Conservation (phyloP, 1,140 invertebrate species). For the Aphidius ervi region DNA sequence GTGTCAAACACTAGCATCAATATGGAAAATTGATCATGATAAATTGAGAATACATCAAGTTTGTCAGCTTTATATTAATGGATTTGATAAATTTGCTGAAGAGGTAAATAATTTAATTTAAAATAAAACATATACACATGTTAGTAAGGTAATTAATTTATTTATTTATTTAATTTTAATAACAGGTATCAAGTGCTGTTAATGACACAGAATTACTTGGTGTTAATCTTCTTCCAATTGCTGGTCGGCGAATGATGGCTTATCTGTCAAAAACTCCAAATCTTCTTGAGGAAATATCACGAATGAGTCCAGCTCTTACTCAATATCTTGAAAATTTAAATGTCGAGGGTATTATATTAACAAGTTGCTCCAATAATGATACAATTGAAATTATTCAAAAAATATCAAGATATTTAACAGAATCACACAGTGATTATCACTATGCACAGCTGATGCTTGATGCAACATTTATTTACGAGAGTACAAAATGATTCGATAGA, state of each 20-base stretch:
- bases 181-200: slow-evolving; percentile 58
- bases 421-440: slow-evolving; percentile 43
- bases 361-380: slow-evolving; percentile 45
- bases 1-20: slow-evolving; percentile 66
- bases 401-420: slow-evolving; percentile 38
- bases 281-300: slow-evolving; percentile 61
- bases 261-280: slow-evolving; percentile 58
- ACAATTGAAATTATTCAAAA: slow-evolving; percentile 43
- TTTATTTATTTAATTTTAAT: too few relatives aligned
- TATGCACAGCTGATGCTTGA: slow-evolving; percentile 45
- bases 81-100: slow-evolving; percentile 73
- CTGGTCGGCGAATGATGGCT: slow-evolving; percentile 66
- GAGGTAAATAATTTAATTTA: slow-evolving; percentile 55
- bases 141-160: too few relatives aligned
- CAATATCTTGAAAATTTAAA: slow-evolving; percentile 65
- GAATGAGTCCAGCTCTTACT: slow-evolving; percentile 64
- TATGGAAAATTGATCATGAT: slow-evolving; percentile 77
- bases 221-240: slow-evolving; percentile 63
- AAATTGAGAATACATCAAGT: slow-evolving; percentile 73
- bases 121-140: slow-evolving; percentile 1
- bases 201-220: slow-evolving; percentile 63
- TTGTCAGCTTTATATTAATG: slow-evolving; percentile 70
- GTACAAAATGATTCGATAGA: slow-evolving; percentile 22
- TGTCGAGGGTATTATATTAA: slow-evolving; percentile 34
- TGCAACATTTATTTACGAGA: slow-evolving; percentile 42